A percentile compares a stretch with the other conserved stretches of the same genome.
phyloP scores from a whole-genome alignment of 2,888 invertebrate species.

The Trypoxylon attenuatum region DNA sequence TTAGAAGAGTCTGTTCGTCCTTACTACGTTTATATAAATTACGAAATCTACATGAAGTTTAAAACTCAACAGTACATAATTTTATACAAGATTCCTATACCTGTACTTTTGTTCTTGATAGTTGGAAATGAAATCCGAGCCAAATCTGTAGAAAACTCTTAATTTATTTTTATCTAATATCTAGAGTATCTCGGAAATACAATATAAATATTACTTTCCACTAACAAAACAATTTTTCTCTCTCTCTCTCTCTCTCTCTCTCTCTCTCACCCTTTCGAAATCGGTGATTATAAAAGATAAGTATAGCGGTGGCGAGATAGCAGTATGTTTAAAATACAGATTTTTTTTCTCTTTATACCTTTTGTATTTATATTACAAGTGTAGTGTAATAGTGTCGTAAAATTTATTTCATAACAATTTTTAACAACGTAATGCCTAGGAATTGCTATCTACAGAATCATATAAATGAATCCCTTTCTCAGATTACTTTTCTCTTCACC shows the following conservation, averaged over 20 bases:
- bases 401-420: slow-evolving; percentile 57
- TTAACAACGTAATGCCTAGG: slow-evolving; percentile 59
- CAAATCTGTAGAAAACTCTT: slow-evolving; percentile 47
- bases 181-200: slow-evolving; percentile 41
- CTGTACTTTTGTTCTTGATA: slow-evolving; percentile 5
- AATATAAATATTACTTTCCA: slow-evolving; percentile 42
- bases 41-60: too few species aligned
- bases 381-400: slow-evolving; percentile 41
- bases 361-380: slow-evolving; percentile 52
- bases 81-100: too few species aligned
- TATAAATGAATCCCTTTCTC: slow-evolving; percentile 44
- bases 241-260: too few species aligned
- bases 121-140: slow-evolving; percentile 43
- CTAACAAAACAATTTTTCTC: slow-evolving; percentile 43
- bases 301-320: slow-evolving; percentile 47
- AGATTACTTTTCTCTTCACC: slow-evolving; percentile 36
- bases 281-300: slow-evolving; percentile 39
- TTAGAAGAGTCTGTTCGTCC: too few species aligned
- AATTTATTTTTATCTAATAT: slow-evolving; percentile 45
- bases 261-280: slow-evolving; percentile 11
- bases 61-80: too few species aligned
- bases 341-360: slow-evolving; percentile 35
- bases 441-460: slow-evolving; percentile 60
- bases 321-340: slow-evolving; percentile 49
- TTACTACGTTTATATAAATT: too few species aligned